Conservation (phyloP, 2,113 vertebrate genomes). For the Trochalopteron elliotii region DNA sequence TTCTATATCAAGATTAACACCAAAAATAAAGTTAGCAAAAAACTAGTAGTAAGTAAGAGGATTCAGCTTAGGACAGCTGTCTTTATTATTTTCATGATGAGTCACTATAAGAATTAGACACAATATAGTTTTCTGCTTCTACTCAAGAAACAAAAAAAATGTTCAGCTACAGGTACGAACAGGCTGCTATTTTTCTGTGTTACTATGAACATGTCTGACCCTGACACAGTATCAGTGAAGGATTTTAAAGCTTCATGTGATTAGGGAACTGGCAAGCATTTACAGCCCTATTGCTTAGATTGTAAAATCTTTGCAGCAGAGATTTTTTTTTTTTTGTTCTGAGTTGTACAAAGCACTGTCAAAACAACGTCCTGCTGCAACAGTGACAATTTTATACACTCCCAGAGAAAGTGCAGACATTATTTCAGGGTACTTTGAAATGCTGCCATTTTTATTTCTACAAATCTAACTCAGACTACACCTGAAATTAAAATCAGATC, state of each 20-base stretch:
- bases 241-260: not conserved
- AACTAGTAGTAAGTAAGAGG: not conserved
- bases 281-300: not conserved
- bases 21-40: not conserved
- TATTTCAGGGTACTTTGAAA: not conserved
- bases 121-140: not conserved
- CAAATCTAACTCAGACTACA: not conserved
- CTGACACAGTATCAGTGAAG: not conserved
- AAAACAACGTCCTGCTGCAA: not conserved
- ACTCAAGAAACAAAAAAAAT: not conserved
- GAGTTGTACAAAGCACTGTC: not conserved
- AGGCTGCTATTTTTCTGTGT: not conserved
- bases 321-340: not conserved
- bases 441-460: not conserved
- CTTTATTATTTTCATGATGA: not conserved
- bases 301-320: not conserved
- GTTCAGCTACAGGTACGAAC: not conserved
- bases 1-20: not conserved
- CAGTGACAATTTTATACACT: not conserved
- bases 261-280: not conserved
- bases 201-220: not conserved
- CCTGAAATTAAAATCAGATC: not conserved
- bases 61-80: not conserved
- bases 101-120: not conserved
- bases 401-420: not conserved